These are phyloP conservation scores for Heliconius hewitsoni DNA, from an alignment of 1,140 invertebrate genomes.

Conservation along the genomic window DNA sequence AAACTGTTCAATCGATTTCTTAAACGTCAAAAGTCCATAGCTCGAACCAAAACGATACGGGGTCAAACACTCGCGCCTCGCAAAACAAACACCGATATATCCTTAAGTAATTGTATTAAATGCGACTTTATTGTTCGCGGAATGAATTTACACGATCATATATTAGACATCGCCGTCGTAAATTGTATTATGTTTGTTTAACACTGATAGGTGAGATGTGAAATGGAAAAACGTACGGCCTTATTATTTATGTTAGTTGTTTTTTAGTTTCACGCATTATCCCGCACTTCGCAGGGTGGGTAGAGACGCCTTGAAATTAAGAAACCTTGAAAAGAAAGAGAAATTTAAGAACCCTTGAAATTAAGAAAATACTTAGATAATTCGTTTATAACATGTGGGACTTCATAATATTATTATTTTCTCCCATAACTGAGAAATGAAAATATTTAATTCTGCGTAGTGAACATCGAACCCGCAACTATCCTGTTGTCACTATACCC, in stretches of 20 bases:
- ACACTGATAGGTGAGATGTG: background rate
- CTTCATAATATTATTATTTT: too few relatives aligned
- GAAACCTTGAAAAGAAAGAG: too few relatives aligned
- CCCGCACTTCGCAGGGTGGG: too few relatives aligned
- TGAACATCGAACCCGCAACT: too few relatives aligned
- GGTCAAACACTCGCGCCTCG: conserved; percentile 63
- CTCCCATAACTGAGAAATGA: too few relatives aligned
- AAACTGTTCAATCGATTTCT: too few relatives aligned
- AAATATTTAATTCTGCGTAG: too few relatives aligned
- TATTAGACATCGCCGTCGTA: conserved; percentile 60
- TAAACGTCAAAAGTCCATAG: background rate
- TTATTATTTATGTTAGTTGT: background rate
- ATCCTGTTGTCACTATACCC: background rate
- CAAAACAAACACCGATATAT: conserved; percentile 74
- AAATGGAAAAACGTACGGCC: background rate
- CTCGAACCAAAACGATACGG: conserved; percentile 42
- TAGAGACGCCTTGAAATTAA: too few relatives aligned
- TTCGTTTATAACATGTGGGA: too few relatives aligned
- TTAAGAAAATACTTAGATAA: too few relatives aligned
- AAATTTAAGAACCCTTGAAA: too few relatives aligned
- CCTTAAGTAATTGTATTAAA: conserved; percentile 74
- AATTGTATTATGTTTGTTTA: conserved; percentile 12
- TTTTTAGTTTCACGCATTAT: too few relatives aligned
- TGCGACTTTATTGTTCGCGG: conserved; percentile 70
- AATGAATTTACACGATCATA: conserved; percentile 61